A percentile compares a stretch with the other conserved stretches of the same genome.
These are phyloP conservation scores for Chlamydotis undulata DNA, from an alignment of 2,113 vertebrate species.

Conservation along the genomic window DNA sequence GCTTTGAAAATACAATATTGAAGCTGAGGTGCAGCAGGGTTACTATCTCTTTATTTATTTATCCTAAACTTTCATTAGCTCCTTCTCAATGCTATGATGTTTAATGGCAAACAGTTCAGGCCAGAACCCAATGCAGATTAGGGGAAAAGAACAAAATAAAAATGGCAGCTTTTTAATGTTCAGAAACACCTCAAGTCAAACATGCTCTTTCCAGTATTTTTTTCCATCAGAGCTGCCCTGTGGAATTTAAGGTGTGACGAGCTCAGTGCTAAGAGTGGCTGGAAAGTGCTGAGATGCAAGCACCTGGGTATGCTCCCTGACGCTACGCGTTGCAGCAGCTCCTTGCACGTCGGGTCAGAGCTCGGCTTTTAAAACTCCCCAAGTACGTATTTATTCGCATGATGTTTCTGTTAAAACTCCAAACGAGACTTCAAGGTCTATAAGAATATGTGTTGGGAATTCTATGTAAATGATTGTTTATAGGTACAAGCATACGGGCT, in stretches of 20 bases:
- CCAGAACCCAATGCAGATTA: not conserved
- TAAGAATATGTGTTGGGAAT: not conserved
- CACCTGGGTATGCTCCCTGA: not conserved
- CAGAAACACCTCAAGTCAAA: not conserved
- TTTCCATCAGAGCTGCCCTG: not conserved
- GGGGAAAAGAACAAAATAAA: not conserved
- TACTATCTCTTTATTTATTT: not conserved
- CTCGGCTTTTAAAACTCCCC: not conserved
- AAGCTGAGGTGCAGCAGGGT: rapidly evolving
- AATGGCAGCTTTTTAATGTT: not conserved
- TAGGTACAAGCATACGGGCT: not conserved
- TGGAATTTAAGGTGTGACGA: not conserved
- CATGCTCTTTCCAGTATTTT: not conserved
- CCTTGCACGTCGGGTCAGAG: not conserved
- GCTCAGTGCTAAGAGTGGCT: not conserved
- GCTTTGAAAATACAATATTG: not conserved
- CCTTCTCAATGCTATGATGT: not conserved
- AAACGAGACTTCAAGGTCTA: not conserved
- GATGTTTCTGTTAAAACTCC: not conserved
- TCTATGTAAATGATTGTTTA: not conserved
- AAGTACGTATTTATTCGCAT: not conserved
- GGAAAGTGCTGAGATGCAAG: not conserved
- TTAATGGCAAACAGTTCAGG: not conserved
- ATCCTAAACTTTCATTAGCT: not conserved
- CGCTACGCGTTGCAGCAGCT: not conserved